Conservation (phyloP, 2,113 vertebrate species). For the Symphodus melops region DNA sequence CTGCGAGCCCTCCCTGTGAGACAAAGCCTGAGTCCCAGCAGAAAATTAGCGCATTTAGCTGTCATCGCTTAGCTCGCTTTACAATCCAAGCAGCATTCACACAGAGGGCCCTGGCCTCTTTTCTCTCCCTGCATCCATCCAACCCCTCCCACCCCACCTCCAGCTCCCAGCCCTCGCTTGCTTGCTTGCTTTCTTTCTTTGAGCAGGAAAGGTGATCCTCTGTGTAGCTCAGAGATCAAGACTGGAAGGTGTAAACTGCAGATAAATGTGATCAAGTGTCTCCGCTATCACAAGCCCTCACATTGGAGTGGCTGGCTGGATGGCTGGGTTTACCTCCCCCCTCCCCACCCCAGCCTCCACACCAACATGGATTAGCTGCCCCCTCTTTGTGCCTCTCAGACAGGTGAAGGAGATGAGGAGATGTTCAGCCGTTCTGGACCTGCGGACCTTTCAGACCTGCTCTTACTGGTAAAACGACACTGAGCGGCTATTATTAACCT, state of each 20-base stretch:
- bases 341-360: conserved; percentile 1
- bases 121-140: conserved; percentile 77
- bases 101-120: conserved; percentile 84
- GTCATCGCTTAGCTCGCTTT: conserved; percentile 98
- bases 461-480: conserved; percentile 41
- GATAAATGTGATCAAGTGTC: conserved; percentile 90
- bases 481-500: conserved; percentile 30
- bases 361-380: conserved; percentile 70
- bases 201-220: conserved; percentile 91
- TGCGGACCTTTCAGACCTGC: conserved; percentile 44
- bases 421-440: conserved; percentile 45
- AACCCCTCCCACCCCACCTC: conserved; percentile 32
- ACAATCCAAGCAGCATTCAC: conserved; percentile 92
- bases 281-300: conserved; percentile 76
- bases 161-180: conserved; percentile 52
- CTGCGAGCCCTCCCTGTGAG: conserved; percentile 85
- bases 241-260: conserved; percentile 95
- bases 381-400: conserved; percentile 69
- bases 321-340: conserved; percentile 38
- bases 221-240: conserved; percentile 90
- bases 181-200: conserved; percentile 86
- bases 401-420: conserved; percentile 69
- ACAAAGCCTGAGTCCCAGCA: conserved; percentile 89
- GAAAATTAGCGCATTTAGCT: conserved; percentile 99
- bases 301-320: conserved; percentile 68